phyloP scores from a whole-genome alignment of 2,888 invertebrate genomes.

The Vannuccia rotundouncinata region DNA sequence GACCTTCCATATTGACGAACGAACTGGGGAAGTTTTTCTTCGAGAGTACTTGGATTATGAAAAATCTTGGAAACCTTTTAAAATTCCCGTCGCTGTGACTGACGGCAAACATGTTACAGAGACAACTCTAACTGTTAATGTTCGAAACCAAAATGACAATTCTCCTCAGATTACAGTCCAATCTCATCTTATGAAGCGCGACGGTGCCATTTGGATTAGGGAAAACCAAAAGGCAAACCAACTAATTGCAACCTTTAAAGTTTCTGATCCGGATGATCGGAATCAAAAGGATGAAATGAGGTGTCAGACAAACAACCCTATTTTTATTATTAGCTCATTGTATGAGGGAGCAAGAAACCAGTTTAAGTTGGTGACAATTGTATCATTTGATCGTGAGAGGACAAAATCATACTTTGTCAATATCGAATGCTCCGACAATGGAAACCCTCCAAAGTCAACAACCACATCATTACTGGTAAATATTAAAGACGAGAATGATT shows the following conservation, averaged over 20 bases:
- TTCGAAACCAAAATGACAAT: constrained; percentile 37
- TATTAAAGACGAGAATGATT: constrained; percentile 35
- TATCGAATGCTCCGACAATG: constrained; percentile 35
- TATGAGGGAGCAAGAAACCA: not conserved
- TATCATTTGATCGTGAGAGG: constrained; percentile 32
- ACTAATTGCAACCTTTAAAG: constrained; percentile 33
- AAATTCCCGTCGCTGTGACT: constrained; percentile 36
- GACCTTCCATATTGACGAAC: constrained; percentile 27
- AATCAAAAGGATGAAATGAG: not conserved
- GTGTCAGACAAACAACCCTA: not conserved
- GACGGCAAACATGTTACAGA: constrained; percentile 38
- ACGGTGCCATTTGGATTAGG: constrained; percentile 24
- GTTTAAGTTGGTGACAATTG: not conserved
- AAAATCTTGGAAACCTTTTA: constrained; percentile 29
- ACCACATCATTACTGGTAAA: not conserved
- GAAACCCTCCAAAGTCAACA: not conserved
- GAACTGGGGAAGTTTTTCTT: constrained; percentile 22
- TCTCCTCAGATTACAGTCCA: constrained; percentile 34
- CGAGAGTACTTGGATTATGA: constrained; percentile 34
- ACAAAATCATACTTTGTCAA: not conserved
- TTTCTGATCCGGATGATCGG: constrained; percentile 35
- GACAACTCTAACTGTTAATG: constrained; percentile 32
- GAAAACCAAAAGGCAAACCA: constrained; percentile 30
- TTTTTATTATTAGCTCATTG: constrained; percentile 6
- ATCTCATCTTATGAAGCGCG: constrained; percentile 20